Percentiles rank a stretch among this genome's conserved stretches.
Evolutionary conservation across 2,113 vertebrate genomes (phyloP).

Genomic region (Takifugu flavidus): DNA sequence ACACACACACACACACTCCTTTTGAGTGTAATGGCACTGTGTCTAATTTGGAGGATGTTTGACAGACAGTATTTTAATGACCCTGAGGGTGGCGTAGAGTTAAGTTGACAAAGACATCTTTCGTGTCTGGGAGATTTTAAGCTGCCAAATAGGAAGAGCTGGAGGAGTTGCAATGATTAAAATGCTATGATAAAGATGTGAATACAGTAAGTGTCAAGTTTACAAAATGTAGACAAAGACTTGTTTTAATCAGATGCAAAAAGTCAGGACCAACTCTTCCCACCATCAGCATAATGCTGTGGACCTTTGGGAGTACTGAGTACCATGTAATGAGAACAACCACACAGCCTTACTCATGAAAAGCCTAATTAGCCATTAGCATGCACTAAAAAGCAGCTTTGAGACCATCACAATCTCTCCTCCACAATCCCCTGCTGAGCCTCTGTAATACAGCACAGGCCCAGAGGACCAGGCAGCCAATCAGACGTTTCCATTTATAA

Average conservation of each 20-base stretch:
- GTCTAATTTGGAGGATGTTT: conserved; percentile 58
- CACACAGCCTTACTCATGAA: conserved; percentile 50
- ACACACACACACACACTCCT: conserved; percentile 13
- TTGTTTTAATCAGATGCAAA: neutral
- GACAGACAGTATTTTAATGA: conserved; percentile 69
- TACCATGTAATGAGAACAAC: conserved; percentile 56
- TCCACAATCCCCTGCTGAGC: conserved; percentile 35
- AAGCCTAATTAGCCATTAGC: conserved; percentile 66
- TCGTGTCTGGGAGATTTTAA: conserved; percentile 34
- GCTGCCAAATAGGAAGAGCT: conserved; percentile 24
- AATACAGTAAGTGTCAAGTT: conserved; percentile 2
- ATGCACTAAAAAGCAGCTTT: conserved; percentile 47
- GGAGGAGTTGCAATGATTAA: conserved; percentile 23
- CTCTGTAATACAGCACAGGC: conserved; percentile 19
- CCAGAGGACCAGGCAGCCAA: conserved; percentile 38
- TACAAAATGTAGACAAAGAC: conserved; percentile 7
- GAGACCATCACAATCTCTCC: conserved; percentile 40
- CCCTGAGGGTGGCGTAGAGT: conserved; percentile 41
- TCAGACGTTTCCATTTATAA: conserved; percentile 39
- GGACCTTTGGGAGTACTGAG: conserved; percentile 52
- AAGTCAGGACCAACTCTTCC: conserved; percentile 7
- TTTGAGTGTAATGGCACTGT: conserved; percentile 32
- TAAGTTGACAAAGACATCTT: conserved; percentile 53
- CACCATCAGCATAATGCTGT: conserved; percentile 18
- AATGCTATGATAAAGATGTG: conserved; percentile 21